Conservation (phyloP, 2,888 invertebrate genomes). For the Microctonus brassicae region DNA sequence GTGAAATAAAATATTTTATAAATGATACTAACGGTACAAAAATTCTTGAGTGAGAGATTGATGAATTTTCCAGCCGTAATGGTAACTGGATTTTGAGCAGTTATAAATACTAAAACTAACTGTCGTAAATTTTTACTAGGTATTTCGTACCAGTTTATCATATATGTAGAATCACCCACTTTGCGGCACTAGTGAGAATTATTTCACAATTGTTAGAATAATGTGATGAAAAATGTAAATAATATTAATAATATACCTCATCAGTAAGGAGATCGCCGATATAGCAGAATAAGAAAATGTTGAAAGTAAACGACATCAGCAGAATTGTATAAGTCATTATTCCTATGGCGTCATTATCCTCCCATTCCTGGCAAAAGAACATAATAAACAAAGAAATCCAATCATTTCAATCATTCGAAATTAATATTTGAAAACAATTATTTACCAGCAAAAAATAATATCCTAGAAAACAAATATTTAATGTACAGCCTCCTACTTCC, state of each 20-base stretch:
- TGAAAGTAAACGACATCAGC: slow-evolving; percentile 33
- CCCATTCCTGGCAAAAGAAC: no score
- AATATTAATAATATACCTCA: slow-evolving; percentile 46
- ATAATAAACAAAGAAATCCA: no score
- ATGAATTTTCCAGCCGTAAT: slow-evolving; percentile 55
- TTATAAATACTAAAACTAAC: slow-evolving; percentile 48
- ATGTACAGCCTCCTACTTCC: slow-evolving; percentile 46
- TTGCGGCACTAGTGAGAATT: slow-evolving; percentile 44
- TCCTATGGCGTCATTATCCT: slow-evolving; percentile 32
- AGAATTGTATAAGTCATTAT: slow-evolving; percentile 33
- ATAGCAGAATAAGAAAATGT: slow-evolving; percentile 58
- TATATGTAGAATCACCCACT: slow-evolving; percentile 50
- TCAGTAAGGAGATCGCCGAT: slow-evolving; percentile 57
- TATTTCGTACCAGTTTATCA: slow-evolving; percentile 53
- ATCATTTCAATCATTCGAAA: slow-evolving; percentile 1
- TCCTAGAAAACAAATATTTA: slow-evolving; percentile 46
- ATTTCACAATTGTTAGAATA: background rate
- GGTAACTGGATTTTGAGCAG: slow-evolving; percentile 46
- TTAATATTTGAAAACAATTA: slow-evolving; percentile 15
- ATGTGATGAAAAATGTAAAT: no score
- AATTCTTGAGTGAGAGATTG: slow-evolving; percentile 52
- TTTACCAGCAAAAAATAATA: slow-evolving; percentile 46
- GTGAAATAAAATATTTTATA: background rate
- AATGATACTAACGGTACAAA: slow-evolving; percentile 50
- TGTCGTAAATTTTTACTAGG: slow-evolving; percentile 41